A percentile compares a stretch with the other conserved stretches of the same genome.
These are phyloP conservation scores for Hipparchia semele DNA, from an alignment of 2,888 invertebrate species.

Conservation along the genomic window DNA sequence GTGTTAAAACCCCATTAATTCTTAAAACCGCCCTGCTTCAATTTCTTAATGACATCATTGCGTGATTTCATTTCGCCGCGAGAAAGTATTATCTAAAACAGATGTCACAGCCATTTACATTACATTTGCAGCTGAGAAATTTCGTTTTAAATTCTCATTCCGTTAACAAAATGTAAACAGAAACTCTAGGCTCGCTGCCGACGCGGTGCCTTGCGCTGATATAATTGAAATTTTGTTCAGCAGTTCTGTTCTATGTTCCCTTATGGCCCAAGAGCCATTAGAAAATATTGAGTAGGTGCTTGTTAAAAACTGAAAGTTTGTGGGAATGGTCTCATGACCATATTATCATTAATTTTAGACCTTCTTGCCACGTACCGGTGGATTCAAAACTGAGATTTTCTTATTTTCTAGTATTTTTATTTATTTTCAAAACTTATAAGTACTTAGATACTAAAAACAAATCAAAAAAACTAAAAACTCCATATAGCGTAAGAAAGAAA, in stretches of 20 bases:
- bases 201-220: conserved; percentile 55
- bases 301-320: background rate
- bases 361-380: too few species aligned
- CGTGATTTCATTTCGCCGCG: conserved; percentile 33
- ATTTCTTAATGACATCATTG: conserved; percentile 26
- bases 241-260: conserved; percentile 55
- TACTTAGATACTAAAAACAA: too few species aligned
- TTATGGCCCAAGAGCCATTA: conserved; percentile 37
- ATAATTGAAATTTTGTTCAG: conserved; percentile 75
- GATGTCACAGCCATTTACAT: conserved; percentile 52
- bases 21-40: conserved; percentile 7
- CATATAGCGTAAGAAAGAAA: too few species aligned
- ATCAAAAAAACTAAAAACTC: too few species aligned
- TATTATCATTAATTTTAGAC: too few species aligned
- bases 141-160: conserved; percentile 75
- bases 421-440: too few species aligned
- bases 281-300: background rate
- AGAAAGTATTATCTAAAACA: conserved; percentile 36
- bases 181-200: conserved; percentile 53
- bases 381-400: too few species aligned
- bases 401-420: too few species aligned
- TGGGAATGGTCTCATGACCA: too few species aligned
- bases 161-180: conserved; percentile 77
- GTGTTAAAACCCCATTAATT: background rate
- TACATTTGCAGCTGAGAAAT: conserved; percentile 71